A percentile compares a stretch with the other conserved stretches of the same genome.
These are phyloP conservation scores for Poeciliopsis turrubarensis DNA, from an alignment of 2,113 vertebrate species.

Conservation along the genomic window DNA sequence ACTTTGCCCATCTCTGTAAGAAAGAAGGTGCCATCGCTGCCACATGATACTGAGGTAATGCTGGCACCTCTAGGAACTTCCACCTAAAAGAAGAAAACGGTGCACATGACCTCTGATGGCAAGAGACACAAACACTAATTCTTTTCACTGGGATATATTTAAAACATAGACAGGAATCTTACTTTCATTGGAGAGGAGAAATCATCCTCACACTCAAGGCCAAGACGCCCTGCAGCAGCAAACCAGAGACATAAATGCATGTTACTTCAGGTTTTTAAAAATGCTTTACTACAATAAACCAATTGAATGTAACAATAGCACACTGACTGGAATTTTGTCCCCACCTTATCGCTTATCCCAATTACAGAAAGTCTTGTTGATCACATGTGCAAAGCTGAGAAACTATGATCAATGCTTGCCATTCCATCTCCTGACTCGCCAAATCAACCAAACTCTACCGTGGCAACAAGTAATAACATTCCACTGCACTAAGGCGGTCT, in stretches of 20 bases:
- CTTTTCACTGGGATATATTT: neutral
- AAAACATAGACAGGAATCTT: conserved; percentile 42
- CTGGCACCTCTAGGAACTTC: conserved; percentile 88
- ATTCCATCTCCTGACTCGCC: too few species aligned
- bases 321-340: neutral
- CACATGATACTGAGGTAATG: conserved; percentile 91
- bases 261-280: neutral
- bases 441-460: too few species aligned
- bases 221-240: conserved; percentile 86
- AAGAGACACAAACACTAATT: neutral
- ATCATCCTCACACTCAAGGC: conserved; percentile 96
- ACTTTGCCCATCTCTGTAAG: conserved; percentile 95
- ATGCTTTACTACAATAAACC: neutral
- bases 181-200: conserved; percentile 93
- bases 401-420: too few species aligned
- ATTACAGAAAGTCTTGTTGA: neutral
- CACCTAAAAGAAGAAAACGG: conserved; percentile 72
- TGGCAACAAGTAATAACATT: too few species aligned
- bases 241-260: neutral
- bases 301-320: neutral
- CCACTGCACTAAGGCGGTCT: too few species aligned
- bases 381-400: too few species aligned
- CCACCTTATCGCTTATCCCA: conserved; percentile 42
- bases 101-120: neutral
- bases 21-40: conserved; percentile 93